These are phyloP conservation scores for Penaeus monodon DNA, from an alignment of 2,888 invertebrate species.

Conservation along the genomic window DNA sequence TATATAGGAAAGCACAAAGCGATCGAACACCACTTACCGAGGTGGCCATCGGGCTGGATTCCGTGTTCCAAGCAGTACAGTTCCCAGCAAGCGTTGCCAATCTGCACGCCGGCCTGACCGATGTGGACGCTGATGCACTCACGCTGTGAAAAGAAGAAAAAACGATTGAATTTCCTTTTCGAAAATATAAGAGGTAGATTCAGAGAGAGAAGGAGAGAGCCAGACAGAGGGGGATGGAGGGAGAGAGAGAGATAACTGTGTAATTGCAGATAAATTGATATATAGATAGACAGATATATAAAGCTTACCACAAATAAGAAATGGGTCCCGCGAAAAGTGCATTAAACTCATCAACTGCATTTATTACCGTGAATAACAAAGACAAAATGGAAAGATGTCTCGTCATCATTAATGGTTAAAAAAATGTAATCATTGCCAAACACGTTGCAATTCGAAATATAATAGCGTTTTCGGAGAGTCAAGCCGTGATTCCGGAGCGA, in stretches of 20 bases:
- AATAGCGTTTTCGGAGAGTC: too few species aligned
- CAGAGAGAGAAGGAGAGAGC: neutral
- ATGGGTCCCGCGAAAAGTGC: too few species aligned
- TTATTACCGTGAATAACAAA: too few species aligned
- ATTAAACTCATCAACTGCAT: too few species aligned
- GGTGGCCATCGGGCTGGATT: constrained; percentile 78
- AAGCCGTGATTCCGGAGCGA: too few species aligned
- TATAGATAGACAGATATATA: neutral
- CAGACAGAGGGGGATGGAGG: neutral
- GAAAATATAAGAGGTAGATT: neutral
- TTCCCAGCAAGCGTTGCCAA: constrained; percentile 68
- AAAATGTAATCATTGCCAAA: too few species aligned
- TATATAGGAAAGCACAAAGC: neutral
- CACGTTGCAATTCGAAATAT: too few species aligned
- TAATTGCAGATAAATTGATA: neutral
- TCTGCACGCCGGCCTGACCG: constrained; percentile 65
- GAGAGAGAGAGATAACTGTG: neutral
- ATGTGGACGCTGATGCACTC: constrained; percentile 65
- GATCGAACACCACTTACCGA: constrained; percentile 17
- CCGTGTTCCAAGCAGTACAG: constrained; percentile 69
- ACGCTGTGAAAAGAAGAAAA: constrained; percentile 28
- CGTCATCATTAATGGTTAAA: too few species aligned
- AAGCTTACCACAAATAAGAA: neutral
- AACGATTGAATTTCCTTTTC: neutral
- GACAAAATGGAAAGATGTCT: too few species aligned